Evolutionary conservation across 2,797 vertebrate species (phyloP).

Genomic region (Takifugu ocellatus): DNA sequence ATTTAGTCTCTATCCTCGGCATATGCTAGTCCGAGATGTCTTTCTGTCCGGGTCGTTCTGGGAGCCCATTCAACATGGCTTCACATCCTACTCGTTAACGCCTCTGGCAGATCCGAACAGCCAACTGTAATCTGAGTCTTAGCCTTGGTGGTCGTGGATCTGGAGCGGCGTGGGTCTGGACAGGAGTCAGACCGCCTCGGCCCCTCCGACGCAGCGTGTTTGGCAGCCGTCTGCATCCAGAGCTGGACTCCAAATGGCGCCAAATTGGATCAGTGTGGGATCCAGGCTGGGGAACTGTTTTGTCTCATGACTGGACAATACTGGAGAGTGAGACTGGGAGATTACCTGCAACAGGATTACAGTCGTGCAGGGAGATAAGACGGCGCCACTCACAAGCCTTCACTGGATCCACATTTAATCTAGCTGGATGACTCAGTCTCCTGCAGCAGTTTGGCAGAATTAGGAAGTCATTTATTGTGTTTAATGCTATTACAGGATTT

Average conservation of each 20-base stretch:
- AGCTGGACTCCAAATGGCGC: slow-evolving; percentile 51
- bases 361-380: slow-evolving; percentile 17
- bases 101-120: slow-evolving; percentile 10
- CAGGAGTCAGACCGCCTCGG: slow-evolving; percentile 44
- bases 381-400: slow-evolving; percentile 17
- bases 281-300: slow-evolving; percentile 34
- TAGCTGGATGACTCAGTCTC: slow-evolving; percentile 18
- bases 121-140: slow-evolving; percentile 51
- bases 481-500: slow-evolving; percentile 42
- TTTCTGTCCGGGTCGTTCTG: slow-evolving; percentile 5
- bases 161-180: slow-evolving; percentile 37
- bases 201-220: slow-evolving; percentile 36
- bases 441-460: slow-evolving; percentile 23
- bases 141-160: slow-evolving; percentile 34
- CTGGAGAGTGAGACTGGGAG: slow-evolving; percentile 24
- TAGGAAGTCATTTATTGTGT: slow-evolving; percentile 28
- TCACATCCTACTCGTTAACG: slow-evolving; percentile 7
- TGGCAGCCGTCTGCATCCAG: slow-evolving; percentile 52
- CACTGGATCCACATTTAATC: slow-evolving; percentile 34
- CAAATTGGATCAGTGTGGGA: slow-evolving; percentile 64
- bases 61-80: slow-evolving; percentile 17
- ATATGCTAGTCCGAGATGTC: too few species aligned
- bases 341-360: slow-evolving; percentile 47
- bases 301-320: slow-evolving; percentile 45
- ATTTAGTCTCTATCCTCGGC: too few species aligned